These are phyloP conservation scores for Thaumatotibia leucotreta DNA, from an alignment of 1,140 invertebrate genomes.

Conservation along the genomic window DNA sequence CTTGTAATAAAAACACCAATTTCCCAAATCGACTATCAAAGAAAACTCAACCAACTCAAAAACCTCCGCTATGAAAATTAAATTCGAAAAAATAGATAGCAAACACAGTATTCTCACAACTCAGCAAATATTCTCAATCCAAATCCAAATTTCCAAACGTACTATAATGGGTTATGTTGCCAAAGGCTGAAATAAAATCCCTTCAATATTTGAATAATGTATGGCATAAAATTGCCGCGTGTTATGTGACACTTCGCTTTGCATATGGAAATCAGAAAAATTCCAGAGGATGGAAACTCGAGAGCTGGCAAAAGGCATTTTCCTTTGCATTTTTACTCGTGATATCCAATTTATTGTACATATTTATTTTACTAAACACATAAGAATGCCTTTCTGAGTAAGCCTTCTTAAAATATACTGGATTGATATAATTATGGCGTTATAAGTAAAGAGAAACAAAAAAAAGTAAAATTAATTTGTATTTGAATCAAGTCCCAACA, in stretches of 20 bases:
- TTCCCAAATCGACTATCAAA: too few relatives aligned
- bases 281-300: neutral
- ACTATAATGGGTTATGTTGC: neutral
- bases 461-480: neutral
- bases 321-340: neutral
- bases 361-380: too few relatives aligned
- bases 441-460: too few relatives aligned
- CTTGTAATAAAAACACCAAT: too few relatives aligned
- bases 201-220: conserved; percentile 9
- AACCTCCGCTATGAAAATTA: too few relatives aligned
- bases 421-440: too few relatives aligned
- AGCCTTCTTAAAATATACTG: too few relatives aligned
- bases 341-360: neutral
- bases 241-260: conserved; percentile 3
- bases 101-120: too few relatives aligned
- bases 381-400: too few relatives aligned
- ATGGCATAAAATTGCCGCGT: conserved; percentile 6
- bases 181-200: neutral
- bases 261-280: neutral
- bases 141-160: too few relatives aligned
- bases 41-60: too few relatives aligned
- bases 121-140: neutral
- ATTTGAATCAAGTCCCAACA: neutral
- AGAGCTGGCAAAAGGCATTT: neutral
- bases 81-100: too few relatives aligned